Evolutionary conservation across 2,888 invertebrate genomes (phyloP), one percentile per base, ranked within the genome.

Genomic region (Nasonovia ribisnigri): DNA sequence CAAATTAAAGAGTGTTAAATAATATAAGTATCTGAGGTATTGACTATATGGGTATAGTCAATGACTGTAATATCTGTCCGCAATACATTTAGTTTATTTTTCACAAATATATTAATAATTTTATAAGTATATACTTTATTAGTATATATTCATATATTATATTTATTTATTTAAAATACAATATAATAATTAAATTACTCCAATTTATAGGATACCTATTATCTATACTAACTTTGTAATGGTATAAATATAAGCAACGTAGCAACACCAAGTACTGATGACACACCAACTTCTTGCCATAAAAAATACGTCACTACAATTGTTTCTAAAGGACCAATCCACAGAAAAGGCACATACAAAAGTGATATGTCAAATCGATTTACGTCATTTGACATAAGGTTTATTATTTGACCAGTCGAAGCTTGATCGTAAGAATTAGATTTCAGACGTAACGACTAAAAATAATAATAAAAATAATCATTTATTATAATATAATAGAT

Each of bases 231-330:
- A 92, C 91, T 43, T 86, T 92, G 91, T 26, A 92, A n/a, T 26
- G 91, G 91, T n/a, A 92, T 86, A 26, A 92, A 86, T 8, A 92
- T 13, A 0, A 92, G 5, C 24, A 92, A 60, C 6, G 86, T 36
- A 26, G 16, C 84, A 42, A 92, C 54, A 16, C 91, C 91, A 24
- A 86, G 13, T 16, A 92, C 5, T 16, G 86, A 60, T 26, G 91
- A 92, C n/a, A 92, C 46, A n/a, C 91, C 91, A 13, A 92, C 43
- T 92, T 92, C 86, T 60, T 46, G 84, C 91, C 91, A 92, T 36
- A 92, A 57, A 60, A 92, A 86, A 46, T 86, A 92, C 11, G 60
- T 36, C 3, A 36, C 24, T 26, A 60, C 26, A 1, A 92, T 29
- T 26, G 86, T 60, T 60, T 86, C 10, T 36, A 92, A 3, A 16